Evolutionary conservation across 2,888 invertebrate species (phyloP), one percentile per base, ranked within the genome.

Genomic region (Apodemia duryi): DNA sequence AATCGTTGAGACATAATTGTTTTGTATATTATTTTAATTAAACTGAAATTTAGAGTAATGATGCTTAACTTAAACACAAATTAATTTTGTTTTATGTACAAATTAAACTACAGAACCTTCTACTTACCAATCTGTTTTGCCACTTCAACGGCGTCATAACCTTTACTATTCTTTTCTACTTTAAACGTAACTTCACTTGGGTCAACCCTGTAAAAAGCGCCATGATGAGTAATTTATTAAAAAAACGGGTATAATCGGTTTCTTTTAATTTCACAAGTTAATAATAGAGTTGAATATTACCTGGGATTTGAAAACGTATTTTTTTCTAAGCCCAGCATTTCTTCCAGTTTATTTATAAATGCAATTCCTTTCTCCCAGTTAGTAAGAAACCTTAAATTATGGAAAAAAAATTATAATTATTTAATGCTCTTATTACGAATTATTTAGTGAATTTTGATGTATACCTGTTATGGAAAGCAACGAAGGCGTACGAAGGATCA

Each of bases 401-500:
- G 62, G 5, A 32, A 57, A 52, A 21, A 52, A 1, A 57, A 1
- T 54, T 29, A 54, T 13, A 2, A 32, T 32, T 57, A 54, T 57
- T 28, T 57, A 46, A 46, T 13, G 13, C 1, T 11, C 4, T 46
- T 46, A 13, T 13, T 13, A 13, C 1, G 46, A 13, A 5, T 1
- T 13, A 46, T 46, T 46, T 13, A 46, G 13, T 46, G 13, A 46
- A 5, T 46, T 21, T 13, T 46, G 13, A 46, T 46, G 13, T 46
- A 11, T 72, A 96, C 95, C 94, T 93, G 78, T 95, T 94, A 78
- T 95, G 95, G 69, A 97, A 95, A 72, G 94, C 92, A 68, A 98
- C 94, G 82, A 96, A 96, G 2, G 97, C 95, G 78, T 95, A 96
- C 72, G 96, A 95, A 29, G 95, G 94, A 77, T 97, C 96, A 61